Conservation (phyloP, 2,113 vertebrate species). For the Acrocephalus kingi region DNA sequence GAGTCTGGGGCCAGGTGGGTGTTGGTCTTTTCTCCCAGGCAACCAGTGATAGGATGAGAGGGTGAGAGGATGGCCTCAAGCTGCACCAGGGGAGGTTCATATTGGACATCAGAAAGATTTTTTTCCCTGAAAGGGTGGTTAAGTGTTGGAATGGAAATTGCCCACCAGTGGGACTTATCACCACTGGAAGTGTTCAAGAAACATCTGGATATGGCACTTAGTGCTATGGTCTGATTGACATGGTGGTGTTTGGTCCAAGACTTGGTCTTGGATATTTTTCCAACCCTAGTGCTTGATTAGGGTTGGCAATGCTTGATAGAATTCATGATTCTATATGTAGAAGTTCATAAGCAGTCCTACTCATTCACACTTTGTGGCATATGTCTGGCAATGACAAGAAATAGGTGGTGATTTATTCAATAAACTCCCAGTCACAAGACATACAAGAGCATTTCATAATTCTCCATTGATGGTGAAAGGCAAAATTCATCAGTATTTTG, state of each 20-base stretch:
- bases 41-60: background rate
- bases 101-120: background rate
- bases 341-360: background rate
- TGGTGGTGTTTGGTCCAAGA: background rate
- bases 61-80: background rate
- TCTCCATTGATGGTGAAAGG: background rate
- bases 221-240: background rate
- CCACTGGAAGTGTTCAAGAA: background rate
- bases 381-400: background rate
- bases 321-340: no score
- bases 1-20: background rate
- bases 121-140: background rate
- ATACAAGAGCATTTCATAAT: background rate
- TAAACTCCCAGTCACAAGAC: background rate
- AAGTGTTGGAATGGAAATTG: background rate
- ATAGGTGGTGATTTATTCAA: background rate
- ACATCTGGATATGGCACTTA: background rate
- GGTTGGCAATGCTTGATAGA: no score
- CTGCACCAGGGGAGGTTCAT: background rate
- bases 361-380: accelerated
- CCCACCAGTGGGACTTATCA: background rate
- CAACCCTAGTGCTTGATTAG: background rate
- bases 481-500: background rate
- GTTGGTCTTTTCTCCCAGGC: background rate
- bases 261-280: background rate